A percentile compares a stretch with the other conserved stretches of the same genome.
Conservation (phyloP, 2,797 vertebrate genomes). For the Megaceryle alcyon region DNA sequence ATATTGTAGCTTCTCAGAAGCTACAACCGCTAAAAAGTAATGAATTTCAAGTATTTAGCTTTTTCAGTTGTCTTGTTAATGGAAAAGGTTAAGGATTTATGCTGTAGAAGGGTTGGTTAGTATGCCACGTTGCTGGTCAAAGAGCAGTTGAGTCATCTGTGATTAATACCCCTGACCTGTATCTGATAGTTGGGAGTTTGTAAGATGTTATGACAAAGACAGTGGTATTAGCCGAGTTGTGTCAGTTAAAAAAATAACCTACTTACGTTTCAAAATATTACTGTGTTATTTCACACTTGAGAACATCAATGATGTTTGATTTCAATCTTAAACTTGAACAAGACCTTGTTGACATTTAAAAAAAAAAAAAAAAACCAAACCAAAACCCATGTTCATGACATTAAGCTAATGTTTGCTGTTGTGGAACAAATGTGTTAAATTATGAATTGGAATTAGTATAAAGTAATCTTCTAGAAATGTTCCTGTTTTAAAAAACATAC, state of each 20-base stretch:
- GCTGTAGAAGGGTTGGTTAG: neutral
- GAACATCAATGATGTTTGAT: neutral
- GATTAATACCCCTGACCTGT: neutral
- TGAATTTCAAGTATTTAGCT: neutral
- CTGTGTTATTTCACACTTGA: neutral
- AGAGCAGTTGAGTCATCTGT: neutral
- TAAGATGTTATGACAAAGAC: neutral
- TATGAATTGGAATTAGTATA: constrained; percentile 49
- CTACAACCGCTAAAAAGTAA: neutral
- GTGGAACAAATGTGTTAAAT: constrained; percentile 56
- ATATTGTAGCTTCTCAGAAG: constrained; percentile 29
- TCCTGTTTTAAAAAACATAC: neutral
- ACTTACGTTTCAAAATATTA: neutral
- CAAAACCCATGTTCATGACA: neutral
- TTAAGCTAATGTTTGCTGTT: constrained; percentile 43
- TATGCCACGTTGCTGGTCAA: neutral
- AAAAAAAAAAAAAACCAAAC: neutral
- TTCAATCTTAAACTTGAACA: neutral
- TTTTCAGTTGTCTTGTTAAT: constrained; percentile 25
- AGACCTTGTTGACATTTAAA: constrained; percentile 42
- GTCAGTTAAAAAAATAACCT: neutral
- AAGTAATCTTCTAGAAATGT: constrained; percentile 22
- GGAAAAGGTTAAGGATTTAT: constrained; percentile 24
- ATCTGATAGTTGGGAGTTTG: neutral
- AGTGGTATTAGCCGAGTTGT: neutral